Conservation (phyloP, 1,140 invertebrate species). For the Phortica variegata region DNA sequence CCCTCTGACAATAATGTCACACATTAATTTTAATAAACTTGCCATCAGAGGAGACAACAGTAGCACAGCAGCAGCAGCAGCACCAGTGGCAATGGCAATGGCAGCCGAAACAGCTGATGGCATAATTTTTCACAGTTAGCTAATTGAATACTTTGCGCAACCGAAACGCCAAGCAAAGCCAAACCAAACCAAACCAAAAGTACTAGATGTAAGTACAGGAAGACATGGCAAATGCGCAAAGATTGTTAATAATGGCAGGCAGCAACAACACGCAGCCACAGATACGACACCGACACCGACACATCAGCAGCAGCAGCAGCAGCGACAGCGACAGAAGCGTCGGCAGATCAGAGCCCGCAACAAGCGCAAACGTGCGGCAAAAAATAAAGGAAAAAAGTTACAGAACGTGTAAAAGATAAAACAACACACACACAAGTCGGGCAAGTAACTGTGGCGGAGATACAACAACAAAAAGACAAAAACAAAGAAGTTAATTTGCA, state of each 20-base stretch:
- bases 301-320: slow-evolving; percentile 2
- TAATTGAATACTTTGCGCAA: slow-evolving; percentile 50
- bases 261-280: slow-evolving; percentile 25
- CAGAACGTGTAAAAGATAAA: too few relatives aligned
- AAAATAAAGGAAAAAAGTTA: too few relatives aligned
- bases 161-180: too few relatives aligned
- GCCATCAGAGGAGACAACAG: too few relatives aligned
- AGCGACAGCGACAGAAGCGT: background rate
- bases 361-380: background rate
- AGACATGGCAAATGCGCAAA: slow-evolving; percentile 34
- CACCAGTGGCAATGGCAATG: too few relatives aligned
- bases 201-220: slow-evolving; percentile 3
- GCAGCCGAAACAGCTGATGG: slow-evolving; percentile 48
- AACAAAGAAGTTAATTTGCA: slow-evolving; percentile 37
- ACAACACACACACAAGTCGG: too few relatives aligned
- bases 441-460: background rate
- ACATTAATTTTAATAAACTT: too few relatives aligned
- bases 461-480: too few relatives aligned
- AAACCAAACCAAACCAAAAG: slow-evolving; percentile 1
- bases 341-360: background rate
- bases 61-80: too few relatives aligned
- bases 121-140: slow-evolving; percentile 54
- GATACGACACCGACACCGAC: slow-evolving; percentile 31
- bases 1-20: too few relatives aligned
- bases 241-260: slow-evolving; percentile 54